Evolutionary conservation across 2,797 vertebrate genomes (phyloP), one percentile per base, ranked within the genome.

Genomic region (Sebastes iracundus): DNA sequence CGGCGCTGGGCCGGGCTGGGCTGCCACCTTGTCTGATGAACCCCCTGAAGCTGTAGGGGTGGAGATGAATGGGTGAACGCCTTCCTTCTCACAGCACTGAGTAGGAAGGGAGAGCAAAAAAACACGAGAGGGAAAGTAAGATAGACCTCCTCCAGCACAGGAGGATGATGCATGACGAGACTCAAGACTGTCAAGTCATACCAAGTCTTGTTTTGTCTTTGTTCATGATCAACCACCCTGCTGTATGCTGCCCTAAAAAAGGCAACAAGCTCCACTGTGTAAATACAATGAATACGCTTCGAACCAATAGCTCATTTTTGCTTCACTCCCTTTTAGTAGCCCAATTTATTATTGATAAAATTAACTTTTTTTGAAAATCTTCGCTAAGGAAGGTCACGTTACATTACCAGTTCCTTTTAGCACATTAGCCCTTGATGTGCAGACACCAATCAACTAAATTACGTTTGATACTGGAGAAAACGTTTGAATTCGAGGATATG

Each of bases 1-100:
- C 30, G 18, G 80, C 18, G 52, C 66, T 18, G 71, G 86, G 71
- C 82, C 30, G 9, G 70, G 58, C 82, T 22, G 32, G 52, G 64
- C 86, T 89, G 90, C 90, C 89, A 90, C 73, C 84, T 79, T 81
- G 85, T 88, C 90, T 92, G 90, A 94, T 92, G 90, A 89, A 80
- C 74, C 87, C 89, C 92, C 87, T 13, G 72, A 89, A 91, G 92
- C 88, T 87, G 90, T 75, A 70, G 73, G 69, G 84, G 75, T 49
- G 81, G 90, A 90, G 91, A 94, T 86, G 89, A 89, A 93, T 93
- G 87, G 85, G 74, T 76, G 75, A 88, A 87, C 13, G 58, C 52
- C 62, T 77, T 66, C 75, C 77, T 77, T 74, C 66, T 74, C 68
- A 52, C 70, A 65, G 63, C 14, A 61, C 27, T n/a, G 75, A 75